phyloP scores from a whole-genome alignment of 2,888 invertebrate species.

The Cosmia trapezina region DNA sequence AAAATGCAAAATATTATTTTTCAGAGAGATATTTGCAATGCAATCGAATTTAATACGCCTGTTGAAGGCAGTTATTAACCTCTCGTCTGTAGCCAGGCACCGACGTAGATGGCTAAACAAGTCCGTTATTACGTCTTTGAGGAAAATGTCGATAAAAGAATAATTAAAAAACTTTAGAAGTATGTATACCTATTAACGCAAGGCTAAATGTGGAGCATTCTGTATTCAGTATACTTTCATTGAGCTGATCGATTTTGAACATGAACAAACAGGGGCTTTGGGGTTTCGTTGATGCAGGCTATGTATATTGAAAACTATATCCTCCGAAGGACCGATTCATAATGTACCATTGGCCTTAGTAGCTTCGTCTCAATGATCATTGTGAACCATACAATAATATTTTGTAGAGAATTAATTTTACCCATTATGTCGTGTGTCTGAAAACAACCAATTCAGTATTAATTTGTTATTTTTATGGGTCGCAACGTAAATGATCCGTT shows the following conservation, averaged over 20 bases:
- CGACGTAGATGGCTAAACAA: background rate
- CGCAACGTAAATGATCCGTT: conserved; percentile 55
- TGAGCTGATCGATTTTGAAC: conserved; percentile 8
- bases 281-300: conserved; percentile 15
- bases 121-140: conserved; percentile 9
- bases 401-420: conserved; percentile 2
- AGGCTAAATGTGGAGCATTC: conserved; percentile 13
- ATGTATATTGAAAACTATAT: conserved; percentile 2
- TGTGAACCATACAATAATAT: background rate
- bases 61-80: background rate
- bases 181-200: background rate
- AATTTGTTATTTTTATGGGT: conserved; percentile 56
- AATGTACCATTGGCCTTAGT: background rate
- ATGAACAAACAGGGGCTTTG: background rate
- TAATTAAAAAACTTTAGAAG: background rate
- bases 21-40: background rate
- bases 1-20: conserved; percentile 1
- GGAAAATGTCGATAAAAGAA: conserved; percentile 3
- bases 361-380: background rate
- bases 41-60: conserved; percentile 1
- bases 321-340: background rate
- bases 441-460: conserved; percentile 37
- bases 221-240: conserved; percentile 14
- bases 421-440: background rate
- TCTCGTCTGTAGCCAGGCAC: background rate